Base-by-base conservation (phyloP, 2,888 invertebrate species). In the Metacarcinus magister region DNA sequence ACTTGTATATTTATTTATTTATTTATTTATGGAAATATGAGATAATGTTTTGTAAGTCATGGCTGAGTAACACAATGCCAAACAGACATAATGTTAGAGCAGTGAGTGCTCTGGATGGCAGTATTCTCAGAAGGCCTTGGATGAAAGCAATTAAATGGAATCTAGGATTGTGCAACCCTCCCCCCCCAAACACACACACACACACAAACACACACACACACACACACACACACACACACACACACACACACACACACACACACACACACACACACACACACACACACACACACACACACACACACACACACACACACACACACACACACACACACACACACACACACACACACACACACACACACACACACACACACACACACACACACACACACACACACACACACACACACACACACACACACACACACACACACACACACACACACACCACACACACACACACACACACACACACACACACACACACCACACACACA, bases 401-500 rank as follows among this genome's bases (percentile, higher is more conserved):
- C 67, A 67, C 67, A 67, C 67, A 67, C 67, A 67, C 67, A 67
- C 67, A 67, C 67, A 67, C 67, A 67, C 67, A 67, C 67, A 67
- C 67, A 67, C 67, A 67, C 67, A 67, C 67, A 67, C 67, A 67
- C 16, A 67, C 67, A 67, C 67, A 67, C 67, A 67, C 67, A 67
- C 67, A 23, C 67, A 67, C 67, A 67, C 67, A 67, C 67, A 67
- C 67, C 67, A 87, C 13, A 32, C 87, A 16, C 16, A 87, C 75
- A 28, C 75, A 75, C 75, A 75, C 75, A 75, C 75, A 75, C 75
- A 75, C 75, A 75, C 75, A 75, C 67, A 75, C 67, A 75, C 67
- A 75, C 67, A 75, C 67, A 75, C 67, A 75, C 67, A n/a, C 67
- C 67, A 75, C 67, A 75, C 67, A 75, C 67, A 75, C 67, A 75